A percentile compares a stretch with the other conserved stretches of the same genome.
These are phyloP conservation scores for Cryptoleucopteryx plumbea DNA, from an alignment of 2,113 vertebrate genomes.

Conservation along the genomic window DNA sequence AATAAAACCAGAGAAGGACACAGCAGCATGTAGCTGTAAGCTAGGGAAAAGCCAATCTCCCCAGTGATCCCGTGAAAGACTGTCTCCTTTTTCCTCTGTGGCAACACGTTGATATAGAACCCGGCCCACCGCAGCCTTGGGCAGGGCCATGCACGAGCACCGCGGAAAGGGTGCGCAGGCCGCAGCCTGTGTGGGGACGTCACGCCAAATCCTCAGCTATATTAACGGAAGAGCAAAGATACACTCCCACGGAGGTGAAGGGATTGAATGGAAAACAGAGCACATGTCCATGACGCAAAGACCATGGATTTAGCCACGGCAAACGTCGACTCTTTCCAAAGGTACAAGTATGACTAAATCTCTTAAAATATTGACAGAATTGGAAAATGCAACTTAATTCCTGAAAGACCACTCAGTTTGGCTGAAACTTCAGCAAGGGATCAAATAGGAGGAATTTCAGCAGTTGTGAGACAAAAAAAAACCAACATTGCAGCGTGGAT, in stretches of 20 bases:
- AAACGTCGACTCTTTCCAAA: background rate
- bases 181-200: background rate
- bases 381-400: background rate
- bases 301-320: background rate
- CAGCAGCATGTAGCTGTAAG: background rate
- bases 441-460: background rate
- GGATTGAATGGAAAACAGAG: background rate
- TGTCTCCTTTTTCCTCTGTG: background rate
- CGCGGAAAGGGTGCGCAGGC: rapidly evolving
- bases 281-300: background rate
- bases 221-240: background rate
- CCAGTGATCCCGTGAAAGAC: background rate
- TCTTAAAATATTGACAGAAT: background rate
- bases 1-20: background rate
- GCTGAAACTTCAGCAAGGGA: background rate
- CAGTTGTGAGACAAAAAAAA: background rate
- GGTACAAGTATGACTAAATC: background rate
- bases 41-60: background rate
- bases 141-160: rapidly evolving
- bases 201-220: background rate
- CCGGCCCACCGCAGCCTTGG: background rate
- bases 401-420: background rate
- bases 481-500: background rate
- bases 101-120: rapidly evolving
- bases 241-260: background rate